phyloP scores from a whole-genome alignment of 2,797 vertebrate genomes.

The Buceros bicornis region DNA sequence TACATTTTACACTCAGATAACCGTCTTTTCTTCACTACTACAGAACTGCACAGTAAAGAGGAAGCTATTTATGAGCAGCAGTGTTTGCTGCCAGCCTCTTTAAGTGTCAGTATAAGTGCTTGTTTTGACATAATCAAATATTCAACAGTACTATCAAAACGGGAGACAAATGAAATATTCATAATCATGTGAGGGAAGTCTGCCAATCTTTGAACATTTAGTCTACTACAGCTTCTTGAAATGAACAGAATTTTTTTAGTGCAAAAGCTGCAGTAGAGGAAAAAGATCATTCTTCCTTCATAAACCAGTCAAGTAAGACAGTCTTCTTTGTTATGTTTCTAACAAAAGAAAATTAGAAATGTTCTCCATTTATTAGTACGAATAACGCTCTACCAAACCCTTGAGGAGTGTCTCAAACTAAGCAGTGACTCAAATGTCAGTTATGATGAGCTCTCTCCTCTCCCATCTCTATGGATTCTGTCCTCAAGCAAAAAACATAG shows the following conservation, averaged over 20 bases:
- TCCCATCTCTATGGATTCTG: background rate
- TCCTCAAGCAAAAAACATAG: background rate
- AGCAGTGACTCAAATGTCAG: background rate
- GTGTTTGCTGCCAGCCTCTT: background rate
- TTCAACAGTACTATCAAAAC: constrained; percentile 1
- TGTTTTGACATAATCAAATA: constrained; percentile 46
- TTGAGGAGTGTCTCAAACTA: background rate
- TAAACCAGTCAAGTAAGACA: background rate
- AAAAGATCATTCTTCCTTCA: background rate
- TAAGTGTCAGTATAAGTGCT: background rate
- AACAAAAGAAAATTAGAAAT: background rate
- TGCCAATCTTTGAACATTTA: background rate
- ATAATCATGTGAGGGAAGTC: constrained; percentile 10
- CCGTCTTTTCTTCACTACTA: background rate
- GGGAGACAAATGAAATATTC: constrained; percentile 40
- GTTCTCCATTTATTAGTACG: background rate
- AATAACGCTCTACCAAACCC: background rate
- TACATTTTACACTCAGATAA: background rate
- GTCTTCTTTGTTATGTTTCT: background rate
- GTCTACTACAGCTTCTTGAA: background rate
- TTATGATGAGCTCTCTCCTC: background rate
- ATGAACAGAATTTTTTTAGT: background rate
- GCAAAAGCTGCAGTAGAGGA: background rate
- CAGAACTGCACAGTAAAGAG: background rate
- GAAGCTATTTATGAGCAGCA: constrained; percentile 14